phyloP scores from a whole-genome alignment of 1,140 invertebrate genomes.

The Drosophila navojoa region DNA sequence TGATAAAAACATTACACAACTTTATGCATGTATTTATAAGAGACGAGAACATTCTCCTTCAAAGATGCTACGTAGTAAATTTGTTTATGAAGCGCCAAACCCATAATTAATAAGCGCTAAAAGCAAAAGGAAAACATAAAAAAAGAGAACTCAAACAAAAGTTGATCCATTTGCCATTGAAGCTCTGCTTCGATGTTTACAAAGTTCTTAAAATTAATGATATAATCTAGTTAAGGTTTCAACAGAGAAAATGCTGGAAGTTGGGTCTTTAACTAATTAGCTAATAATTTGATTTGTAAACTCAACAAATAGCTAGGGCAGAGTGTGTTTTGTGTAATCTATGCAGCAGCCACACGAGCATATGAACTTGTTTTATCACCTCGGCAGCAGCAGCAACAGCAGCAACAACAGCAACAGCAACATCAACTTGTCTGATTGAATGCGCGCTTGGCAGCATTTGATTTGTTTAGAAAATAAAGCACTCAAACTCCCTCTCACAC shows the following conservation, averaged over 20 bases:
- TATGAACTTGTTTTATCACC: conserved; percentile 75
- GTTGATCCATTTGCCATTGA: conserved; percentile 1
- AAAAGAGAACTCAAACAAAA: neutral
- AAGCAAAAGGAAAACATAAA: conserved; percentile 8
- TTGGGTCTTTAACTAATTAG: conserved; percentile 55
- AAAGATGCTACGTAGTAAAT: too few species aligned
- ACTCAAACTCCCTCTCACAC: conserved; percentile 49
- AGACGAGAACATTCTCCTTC: too few species aligned
- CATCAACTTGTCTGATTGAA: conserved; percentile 72
- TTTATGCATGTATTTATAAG: neutral
- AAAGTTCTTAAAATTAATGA: conserved; percentile 32
- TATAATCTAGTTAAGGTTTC: conserved; percentile 2
- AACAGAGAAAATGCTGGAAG: neutral
- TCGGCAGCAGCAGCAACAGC: conserved; percentile 36
- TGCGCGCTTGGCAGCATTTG: conserved; percentile 71
- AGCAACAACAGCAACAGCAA: conserved; percentile 30
- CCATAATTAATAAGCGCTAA: conserved; percentile 37
- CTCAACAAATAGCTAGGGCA: conserved; percentile 29
- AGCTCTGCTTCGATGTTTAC: conserved; percentile 34
- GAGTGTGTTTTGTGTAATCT: neutral
- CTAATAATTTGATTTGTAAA: conserved; percentile 71
- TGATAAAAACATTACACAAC: conserved; percentile 24
- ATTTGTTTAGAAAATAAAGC: conserved; percentile 80
- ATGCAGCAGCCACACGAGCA: conserved; percentile 24
- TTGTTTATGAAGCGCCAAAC: conserved; percentile 2